Percentiles rank a stretch among this genome's conserved stretches.
Evolutionary conservation across 2,888 invertebrate genomes (phyloP).

Genomic region (Catocala fraxini): DNA sequence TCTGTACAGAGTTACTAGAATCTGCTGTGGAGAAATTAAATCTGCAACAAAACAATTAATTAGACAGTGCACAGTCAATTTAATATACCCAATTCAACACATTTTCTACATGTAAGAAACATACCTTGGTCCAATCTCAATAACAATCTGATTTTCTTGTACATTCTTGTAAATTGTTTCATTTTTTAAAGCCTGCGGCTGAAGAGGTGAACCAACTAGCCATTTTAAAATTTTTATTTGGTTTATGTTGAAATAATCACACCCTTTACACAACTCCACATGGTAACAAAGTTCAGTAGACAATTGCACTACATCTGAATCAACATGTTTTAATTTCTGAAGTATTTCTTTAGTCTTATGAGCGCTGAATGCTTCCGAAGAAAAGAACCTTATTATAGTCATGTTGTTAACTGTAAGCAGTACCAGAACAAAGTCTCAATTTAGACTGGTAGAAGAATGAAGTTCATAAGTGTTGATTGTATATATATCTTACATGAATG

Average conservation of each 20-base stretch:
- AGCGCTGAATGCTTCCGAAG: slow-evolving; percentile 88
- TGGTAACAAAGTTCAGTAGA: slow-evolving; percentile 94
- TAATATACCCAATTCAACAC: not conserved
- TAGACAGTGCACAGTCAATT: not conserved
- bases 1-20: slow-evolving; percentile 98
- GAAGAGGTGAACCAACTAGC: slow-evolving; percentile 92
- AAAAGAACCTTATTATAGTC: slow-evolving; percentile 89
- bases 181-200: slow-evolving; percentile 87
- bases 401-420: slow-evolving; percentile 59
- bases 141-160: slow-evolving; percentile 79
- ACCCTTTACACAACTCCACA: slow-evolving; percentile 88
- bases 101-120: slow-evolving; percentile 1
- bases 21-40: slow-evolving; percentile 98
- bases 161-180: slow-evolving; percentile 81
- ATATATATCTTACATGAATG: slow-evolving; percentile 79
- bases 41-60: slow-evolving; percentile 73
- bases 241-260: slow-evolving; percentile 84
- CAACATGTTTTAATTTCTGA: slow-evolving; percentile 82
- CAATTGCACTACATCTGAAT: slow-evolving; percentile 81
- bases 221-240: slow-evolving; percentile 91
- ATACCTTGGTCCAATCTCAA: slow-evolving; percentile 97
- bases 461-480: slow-evolving; percentile 47
- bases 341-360: slow-evolving; percentile 88
- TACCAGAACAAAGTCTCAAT: slow-evolving; percentile 42
- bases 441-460: slow-evolving; percentile 52